Percentiles rank a stretch among this genome's conserved stretches.
These are phyloP conservation scores for Ametastegia equiseti DNA, from an alignment of 2,888 invertebrate species.

Conservation along the genomic window DNA sequence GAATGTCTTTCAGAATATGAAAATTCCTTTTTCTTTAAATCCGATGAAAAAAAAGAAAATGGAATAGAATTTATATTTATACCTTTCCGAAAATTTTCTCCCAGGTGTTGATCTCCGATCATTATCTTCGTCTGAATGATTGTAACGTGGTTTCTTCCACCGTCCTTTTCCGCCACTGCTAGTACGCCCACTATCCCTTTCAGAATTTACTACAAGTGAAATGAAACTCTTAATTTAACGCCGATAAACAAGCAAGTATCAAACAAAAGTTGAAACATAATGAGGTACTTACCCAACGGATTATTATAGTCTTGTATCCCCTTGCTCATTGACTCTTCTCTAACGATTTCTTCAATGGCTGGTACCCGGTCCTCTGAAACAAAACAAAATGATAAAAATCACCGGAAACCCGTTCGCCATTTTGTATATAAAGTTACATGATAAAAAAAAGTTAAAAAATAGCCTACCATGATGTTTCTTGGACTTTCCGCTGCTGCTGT, in stretches of 20 bases:
- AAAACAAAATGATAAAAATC: neutral
- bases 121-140: conserved; percentile 38
- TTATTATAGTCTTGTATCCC: conserved; percentile 53
- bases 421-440: conserved; percentile 51
- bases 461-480: conserved; percentile 47
- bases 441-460: conserved; percentile 55
- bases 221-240: neutral
- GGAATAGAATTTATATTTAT: neutral
- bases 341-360: conserved; percentile 73
- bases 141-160: conserved; percentile 27
- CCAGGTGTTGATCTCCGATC: neutral
- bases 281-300: conserved; percentile 7
- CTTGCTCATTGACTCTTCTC: conserved; percentile 70
- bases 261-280: neutral
- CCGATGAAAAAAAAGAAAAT: neutral
- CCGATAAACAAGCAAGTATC: neutral
- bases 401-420: too few species aligned
- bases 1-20: too few species aligned
- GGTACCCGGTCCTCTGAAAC: conserved; percentile 68
- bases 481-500: conserved; percentile 28
- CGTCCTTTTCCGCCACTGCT: conserved; percentile 22
- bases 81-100: conserved; percentile 41
- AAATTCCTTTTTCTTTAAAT: neutral
- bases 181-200: conserved; percentile 1
- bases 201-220: conserved; percentile 8